Conservation (phyloP, 2,888 invertebrate genomes). For the Leptopilina syphax region DNA sequence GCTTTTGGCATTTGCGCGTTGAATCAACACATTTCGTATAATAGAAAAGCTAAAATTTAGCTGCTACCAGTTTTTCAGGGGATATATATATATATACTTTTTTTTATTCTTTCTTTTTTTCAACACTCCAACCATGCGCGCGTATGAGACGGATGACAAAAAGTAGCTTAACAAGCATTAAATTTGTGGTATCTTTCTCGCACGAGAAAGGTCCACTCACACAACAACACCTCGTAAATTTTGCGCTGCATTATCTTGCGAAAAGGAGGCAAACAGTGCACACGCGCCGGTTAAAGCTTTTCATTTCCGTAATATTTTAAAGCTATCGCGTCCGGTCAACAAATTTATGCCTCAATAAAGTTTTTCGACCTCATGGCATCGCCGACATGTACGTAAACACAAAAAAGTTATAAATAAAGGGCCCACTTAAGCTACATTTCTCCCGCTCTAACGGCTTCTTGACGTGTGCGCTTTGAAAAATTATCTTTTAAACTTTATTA, state of each 20-base stretch:
- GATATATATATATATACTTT: constrained; percentile 33
- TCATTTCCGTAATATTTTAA: constrained; percentile 76
- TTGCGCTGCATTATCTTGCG: constrained; percentile 73
- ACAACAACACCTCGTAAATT: constrained; percentile 73
- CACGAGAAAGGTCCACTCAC: constrained; percentile 64
- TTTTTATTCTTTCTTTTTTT: constrained; percentile 21
- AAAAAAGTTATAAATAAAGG: constrained; percentile 40
- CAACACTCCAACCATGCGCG: background rate
- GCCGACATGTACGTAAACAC: constrained; percentile 33
- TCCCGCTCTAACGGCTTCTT: constrained; percentile 9
- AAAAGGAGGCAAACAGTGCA: constrained; percentile 72
- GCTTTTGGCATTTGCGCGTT: constrained; percentile 23
- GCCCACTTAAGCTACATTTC: constrained; percentile 26
- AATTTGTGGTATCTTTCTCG: constrained; percentile 68
- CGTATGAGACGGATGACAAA: constrained; percentile 59
- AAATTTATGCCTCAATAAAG: constrained; percentile 74
- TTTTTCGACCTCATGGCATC: constrained; percentile 59
- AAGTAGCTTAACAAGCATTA: constrained; percentile 67
- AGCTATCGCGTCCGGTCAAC: constrained; percentile 73
- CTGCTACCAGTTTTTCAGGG: constrained; percentile 20
- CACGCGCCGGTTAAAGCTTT: constrained; percentile 70
- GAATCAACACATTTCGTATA: constrained; percentile 26
- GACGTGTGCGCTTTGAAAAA: constrained; percentile 17
- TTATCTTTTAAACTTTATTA: constrained; percentile 3
- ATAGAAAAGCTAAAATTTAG: constrained; percentile 33